Conservation (phyloP, 2,888 invertebrate species). For the Dendrolimus pini region DNA sequence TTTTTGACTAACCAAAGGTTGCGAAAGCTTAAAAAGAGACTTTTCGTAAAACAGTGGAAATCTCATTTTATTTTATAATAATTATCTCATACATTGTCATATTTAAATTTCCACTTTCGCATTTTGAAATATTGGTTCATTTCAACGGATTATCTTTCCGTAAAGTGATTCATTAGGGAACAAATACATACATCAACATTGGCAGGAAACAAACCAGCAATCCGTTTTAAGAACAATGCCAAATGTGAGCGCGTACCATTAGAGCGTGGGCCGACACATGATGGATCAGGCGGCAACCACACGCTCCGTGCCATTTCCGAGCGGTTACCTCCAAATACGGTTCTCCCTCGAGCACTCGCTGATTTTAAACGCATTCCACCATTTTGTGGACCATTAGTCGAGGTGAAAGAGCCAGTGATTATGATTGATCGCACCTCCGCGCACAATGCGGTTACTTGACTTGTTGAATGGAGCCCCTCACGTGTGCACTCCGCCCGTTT, state of each 20-base stretch:
- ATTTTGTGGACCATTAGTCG: conserved; percentile 73
- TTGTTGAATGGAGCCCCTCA: conserved; percentile 65
- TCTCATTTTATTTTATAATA: too few species aligned
- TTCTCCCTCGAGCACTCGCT: conserved; percentile 46
- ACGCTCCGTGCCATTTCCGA: conserved; percentile 67
- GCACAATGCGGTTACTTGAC: conserved; percentile 58
- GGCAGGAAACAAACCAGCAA: neutral
- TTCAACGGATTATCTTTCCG: neutral
- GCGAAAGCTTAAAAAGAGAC: too few species aligned
- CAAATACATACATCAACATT: conserved; percentile 7
- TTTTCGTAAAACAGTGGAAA: too few species aligned
- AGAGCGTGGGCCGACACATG: conserved; percentile 41
- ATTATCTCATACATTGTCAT: too few species aligned
- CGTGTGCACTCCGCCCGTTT: conserved; percentile 55
- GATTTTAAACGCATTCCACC: conserved; percentile 71
- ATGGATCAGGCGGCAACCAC: conserved; percentile 53
- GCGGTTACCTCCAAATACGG: conserved; percentile 67
- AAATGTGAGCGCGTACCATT: conserved; percentile 13
- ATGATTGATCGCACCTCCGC: conserved; percentile 64
- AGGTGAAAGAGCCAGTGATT: conserved; percentile 72
- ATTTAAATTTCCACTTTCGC: too few species aligned
- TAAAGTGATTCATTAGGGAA: neutral
- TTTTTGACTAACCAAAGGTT: too few species aligned
- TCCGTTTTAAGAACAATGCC: conserved; percentile 12
- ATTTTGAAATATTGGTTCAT: too few species aligned